Percentiles rank a stretch among this genome's conserved stretches.
phyloP scores from a whole-genome alignment of 2,888 invertebrate genomes.

The Drosophila glabriapex region DNA sequence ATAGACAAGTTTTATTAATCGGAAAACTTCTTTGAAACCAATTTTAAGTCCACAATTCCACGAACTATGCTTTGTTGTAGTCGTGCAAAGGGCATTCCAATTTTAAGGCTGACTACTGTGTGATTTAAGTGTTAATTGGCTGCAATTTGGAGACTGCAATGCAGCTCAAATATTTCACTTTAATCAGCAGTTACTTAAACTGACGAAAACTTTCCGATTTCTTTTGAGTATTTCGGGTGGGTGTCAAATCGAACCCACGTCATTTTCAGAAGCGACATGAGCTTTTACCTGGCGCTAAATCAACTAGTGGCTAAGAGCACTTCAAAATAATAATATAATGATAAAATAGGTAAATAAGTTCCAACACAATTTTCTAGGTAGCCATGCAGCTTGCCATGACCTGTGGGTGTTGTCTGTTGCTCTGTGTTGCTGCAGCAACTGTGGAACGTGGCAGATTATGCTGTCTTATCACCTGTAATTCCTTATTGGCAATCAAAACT shows the following conservation, averaged over 20 bases:
- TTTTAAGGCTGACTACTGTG: not conserved
- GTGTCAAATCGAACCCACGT: not conserved
- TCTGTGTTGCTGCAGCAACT: constrained; percentile 31
- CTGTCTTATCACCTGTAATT: constrained; percentile 83
- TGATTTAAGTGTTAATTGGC: not conserved
- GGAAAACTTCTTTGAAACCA: not conserved
- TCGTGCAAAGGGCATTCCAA: not conserved
- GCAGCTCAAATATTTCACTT: not conserved
- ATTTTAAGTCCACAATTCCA: not conserved
- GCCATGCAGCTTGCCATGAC: constrained; percentile 7
- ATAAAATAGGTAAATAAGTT: constrained; percentile 39
- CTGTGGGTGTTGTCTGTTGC: constrained; percentile 20
- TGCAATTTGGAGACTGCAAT: not conserved
- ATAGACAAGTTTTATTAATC: not conserved
- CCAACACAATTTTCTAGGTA: constrained; percentile 25
- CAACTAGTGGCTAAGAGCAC: constrained; percentile 10
- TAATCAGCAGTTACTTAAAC: not conserved
- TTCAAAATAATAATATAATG: constrained; percentile 32
- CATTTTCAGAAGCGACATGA: not conserved
- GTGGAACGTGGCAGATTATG: constrained; percentile 77
- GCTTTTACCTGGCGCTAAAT: not conserved
- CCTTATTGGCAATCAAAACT: constrained; percentile 83
- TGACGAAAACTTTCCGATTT: not conserved
- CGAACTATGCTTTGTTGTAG: not conserved
- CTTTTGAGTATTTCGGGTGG: not conserved